A percentile compares a stretch with the other conserved stretches of the same genome.
Evolutionary conservation across 2,888 invertebrate genomes (phyloP).

Genomic region (Chirona hameri): DNA sequence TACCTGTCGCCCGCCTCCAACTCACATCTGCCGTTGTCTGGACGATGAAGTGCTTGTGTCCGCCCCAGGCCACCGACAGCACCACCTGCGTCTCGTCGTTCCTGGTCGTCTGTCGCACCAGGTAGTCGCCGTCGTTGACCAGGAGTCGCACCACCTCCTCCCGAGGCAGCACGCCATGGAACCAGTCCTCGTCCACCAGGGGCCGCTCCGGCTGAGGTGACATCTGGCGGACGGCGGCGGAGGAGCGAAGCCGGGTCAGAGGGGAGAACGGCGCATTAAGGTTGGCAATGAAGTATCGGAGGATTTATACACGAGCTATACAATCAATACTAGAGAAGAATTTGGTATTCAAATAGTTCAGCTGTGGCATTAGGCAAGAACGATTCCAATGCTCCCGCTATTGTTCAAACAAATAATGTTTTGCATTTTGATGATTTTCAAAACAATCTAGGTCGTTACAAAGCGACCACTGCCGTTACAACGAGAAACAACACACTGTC

Average conservation of each 20-base stretch:
- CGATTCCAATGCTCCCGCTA: no score
- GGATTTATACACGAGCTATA: no score
- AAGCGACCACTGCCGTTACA: no score
- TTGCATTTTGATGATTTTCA: no score
- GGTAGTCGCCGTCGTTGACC: slow-evolving; percentile 87
- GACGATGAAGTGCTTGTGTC: slow-evolving; percentile 95
- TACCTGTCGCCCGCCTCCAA: slow-evolving; percentile 22
- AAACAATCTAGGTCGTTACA: no score
- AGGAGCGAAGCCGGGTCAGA: neutral
- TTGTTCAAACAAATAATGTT: no score
- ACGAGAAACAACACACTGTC: no score
- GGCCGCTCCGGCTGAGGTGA: slow-evolving; percentile 41
- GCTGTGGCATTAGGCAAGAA: no score
- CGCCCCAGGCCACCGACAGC: slow-evolving; percentile 91
- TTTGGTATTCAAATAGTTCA: no score
- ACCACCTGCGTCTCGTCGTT: slow-evolving; percentile 54
- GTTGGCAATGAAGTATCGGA: no score
- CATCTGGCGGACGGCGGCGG: slow-evolving; percentile 33
- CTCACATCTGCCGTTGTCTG: slow-evolving; percentile 85
- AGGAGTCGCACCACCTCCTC: slow-evolving; percentile 91
- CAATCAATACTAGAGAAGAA: no score
- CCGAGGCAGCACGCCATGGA: slow-evolving; percentile 91
- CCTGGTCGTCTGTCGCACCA: slow-evolving; percentile 81
- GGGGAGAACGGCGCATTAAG: no score
- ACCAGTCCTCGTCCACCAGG: slow-evolving; percentile 89